Conservation (phyloP, 2,888 invertebrate species). For the Eupithecia subumbrata region DNA sequence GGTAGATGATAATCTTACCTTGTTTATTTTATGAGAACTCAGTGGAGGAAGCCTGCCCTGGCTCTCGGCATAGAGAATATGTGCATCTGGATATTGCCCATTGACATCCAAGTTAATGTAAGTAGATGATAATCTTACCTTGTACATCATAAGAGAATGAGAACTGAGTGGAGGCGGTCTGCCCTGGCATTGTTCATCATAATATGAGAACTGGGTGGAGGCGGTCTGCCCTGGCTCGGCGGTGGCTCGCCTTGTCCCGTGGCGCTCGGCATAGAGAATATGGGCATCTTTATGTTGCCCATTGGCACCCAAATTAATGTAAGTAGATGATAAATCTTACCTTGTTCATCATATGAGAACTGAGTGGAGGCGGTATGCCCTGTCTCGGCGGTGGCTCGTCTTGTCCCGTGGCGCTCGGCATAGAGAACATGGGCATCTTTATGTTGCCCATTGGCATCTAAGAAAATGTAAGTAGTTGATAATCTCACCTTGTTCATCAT, state of each 20-base stretch:
- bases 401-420: conserved; percentile 78
- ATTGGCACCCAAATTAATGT: conserved; percentile 69
- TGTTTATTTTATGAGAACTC: conserved; percentile 86
- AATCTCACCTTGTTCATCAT: conserved; percentile 86
- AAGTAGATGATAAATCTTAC: conserved; percentile 60
- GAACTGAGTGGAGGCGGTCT: conserved; percentile 80
- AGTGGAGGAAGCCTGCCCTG: conserved; percentile 81
- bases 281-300: conserved; percentile 86
- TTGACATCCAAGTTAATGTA: conserved; percentile 66
- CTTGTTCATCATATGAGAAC: conserved; percentile 86
- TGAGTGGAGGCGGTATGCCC: conserved; percentile 80
- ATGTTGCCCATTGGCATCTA: conserved; percentile 82
- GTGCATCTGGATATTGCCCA: conserved; percentile 85
- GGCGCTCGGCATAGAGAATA: conserved; percentile 86
- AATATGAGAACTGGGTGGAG: conserved; percentile 85
- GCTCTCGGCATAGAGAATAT: conserved; percentile 86
- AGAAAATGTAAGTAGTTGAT: background rate
- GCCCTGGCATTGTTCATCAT: conserved; percentile 81
- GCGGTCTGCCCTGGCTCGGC: conserved; percentile 71
- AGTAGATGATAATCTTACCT: conserved; percentile 72
- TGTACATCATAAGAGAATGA: too few relatives aligned
- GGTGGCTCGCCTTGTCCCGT: conserved; percentile 73
- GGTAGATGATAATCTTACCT: conserved; percentile 68
- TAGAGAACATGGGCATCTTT: conserved; percentile 89
- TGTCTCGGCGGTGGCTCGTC: conserved; percentile 69